Evolutionary conservation across 2,888 invertebrate genomes (phyloP), one percentile per base, ranked within the genome.

Genomic region (Cancer borealis): DNA sequence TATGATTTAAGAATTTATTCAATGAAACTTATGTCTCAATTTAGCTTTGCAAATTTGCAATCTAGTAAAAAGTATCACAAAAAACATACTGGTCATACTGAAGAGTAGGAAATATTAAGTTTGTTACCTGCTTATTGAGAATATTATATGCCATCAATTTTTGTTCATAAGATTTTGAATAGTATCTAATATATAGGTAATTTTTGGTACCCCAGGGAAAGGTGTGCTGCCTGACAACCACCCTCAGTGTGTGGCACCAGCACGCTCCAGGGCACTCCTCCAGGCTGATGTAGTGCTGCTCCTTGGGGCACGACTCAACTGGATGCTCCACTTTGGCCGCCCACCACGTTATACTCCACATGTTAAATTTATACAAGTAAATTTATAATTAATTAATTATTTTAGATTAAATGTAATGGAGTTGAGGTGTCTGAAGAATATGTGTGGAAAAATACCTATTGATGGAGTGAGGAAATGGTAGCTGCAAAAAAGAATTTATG

Each of bases 301-400:
- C 92, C 96, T 99, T 79, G 99, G 99, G 0, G 99, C 99, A 0
- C 97, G 99, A 79, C 97, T 99, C 30, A 99, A 99, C 97, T 99
- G 99, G 99, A 99, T 99, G 97, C 97, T 99, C 95, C 99, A 99
- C 97, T 99, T 99, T 97, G 99, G 99, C 1, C 97, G 98, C 93
- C 97, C 98, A 30, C 99, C 99, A 0, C 97, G 99, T 84, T 99
- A 98, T 96, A 97, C 97, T 30, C 97, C 97, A 0, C 97, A 98
- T 96, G 98, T 98, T 5, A 98, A 99, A 97, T 97, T 99, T 95
- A 98, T 99, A 96, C 99, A 99, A 97, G 98, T 98, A 96, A 91
- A 73, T 73, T 60, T 60, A n/a, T 4, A 26, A 26, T 73, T 73
- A 66, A 84, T 49, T 39, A 39, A 26, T 3, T 39, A 39, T 92